Conservation (phyloP, 2,797 vertebrate genomes). For the Danio tinwini region DNA sequence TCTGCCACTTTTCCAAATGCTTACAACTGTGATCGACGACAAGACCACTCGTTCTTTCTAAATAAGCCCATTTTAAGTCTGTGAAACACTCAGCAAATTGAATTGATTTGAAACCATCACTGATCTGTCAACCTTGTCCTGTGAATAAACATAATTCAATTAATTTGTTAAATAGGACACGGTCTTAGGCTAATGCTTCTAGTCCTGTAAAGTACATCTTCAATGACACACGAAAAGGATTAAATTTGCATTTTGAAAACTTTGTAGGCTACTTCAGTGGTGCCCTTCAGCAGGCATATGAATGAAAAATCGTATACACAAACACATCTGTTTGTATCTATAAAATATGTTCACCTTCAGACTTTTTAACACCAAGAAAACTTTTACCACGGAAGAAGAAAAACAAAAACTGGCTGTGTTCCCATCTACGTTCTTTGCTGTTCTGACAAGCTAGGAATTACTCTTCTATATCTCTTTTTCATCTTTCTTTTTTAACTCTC, state of each 20-base stretch:
- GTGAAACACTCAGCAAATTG: neutral
- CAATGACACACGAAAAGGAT: neutral
- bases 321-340: neutral
- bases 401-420: slow-evolving; percentile 9
- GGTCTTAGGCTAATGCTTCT: neutral
- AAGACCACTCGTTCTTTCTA: neutral
- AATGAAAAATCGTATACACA: neutral
- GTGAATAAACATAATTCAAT: neutral
- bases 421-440: neutral
- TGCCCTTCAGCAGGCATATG: neutral
- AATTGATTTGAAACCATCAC: neutral
- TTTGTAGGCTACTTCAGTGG: too few species aligned
- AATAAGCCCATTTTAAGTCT: neutral
- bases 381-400: too few species aligned
- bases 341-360: slow-evolving; percentile 26
- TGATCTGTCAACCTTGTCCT: neutral
- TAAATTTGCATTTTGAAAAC: neutral
- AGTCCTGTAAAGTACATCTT: neutral
- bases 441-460: neutral
- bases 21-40: too few species aligned
- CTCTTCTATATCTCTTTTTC: neutral
- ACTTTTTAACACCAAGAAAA: neutral
- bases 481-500: slow-evolving; percentile 11
- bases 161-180: neutral
- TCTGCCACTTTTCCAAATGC: too few species aligned